Base-by-base conservation (phyloP, 2,888 invertebrate genomes). In the Aleiodes testaceus region DNA sequence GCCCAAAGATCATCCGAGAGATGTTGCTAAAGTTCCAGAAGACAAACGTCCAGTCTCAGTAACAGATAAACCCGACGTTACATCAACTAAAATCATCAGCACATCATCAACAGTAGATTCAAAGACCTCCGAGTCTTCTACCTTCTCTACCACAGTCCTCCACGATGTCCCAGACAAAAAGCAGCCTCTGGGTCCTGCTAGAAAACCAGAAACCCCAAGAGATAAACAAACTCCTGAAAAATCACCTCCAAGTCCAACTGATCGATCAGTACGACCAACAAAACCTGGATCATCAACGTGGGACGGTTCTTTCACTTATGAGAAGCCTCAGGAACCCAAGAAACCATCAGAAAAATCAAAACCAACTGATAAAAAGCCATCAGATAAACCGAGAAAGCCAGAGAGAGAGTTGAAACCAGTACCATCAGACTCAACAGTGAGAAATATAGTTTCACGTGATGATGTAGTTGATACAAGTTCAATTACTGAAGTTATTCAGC, bases 401-500 rank as follows among this genome's bases (percentile, higher is more conserved):
- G 69, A 70, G n/a, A 71, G 53, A 65, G 59, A 72, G 16, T 26
- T 12, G 3, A 63, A 72, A 55, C 68, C 64, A 45, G 49, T 66
- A 22, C 68, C 67, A 36, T 65, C 65, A 52, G 52, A 71, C 20
- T 69, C 70, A 6, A 72, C 74, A 49, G 69, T 72, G 3, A 63
- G 50, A 14, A 73, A 70, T 45, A 50, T 50, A 12, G 49, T 67
- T 18, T 72, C 66, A 20, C 63, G 18, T 49, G 59, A 70, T 50
- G 59, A 70, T 59, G 11, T 20, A 18, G 16, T 16, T 12, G 88
- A 89, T 78, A 86, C 88, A 69, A 86, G 88, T 69, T 84, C 87
- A 74, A 87, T 88, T 52, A 80, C 79, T 12, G 84, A 84, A 69
- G 66, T 80, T 66, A 67, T 82, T 36, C 79, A 83, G 69, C 73